Evolutionary conservation across 35 echinoderm and acorn worm genomes (phyloP), one percentile per base, ranked within the genome.

Genomic region (Diadema setosum): DNA sequence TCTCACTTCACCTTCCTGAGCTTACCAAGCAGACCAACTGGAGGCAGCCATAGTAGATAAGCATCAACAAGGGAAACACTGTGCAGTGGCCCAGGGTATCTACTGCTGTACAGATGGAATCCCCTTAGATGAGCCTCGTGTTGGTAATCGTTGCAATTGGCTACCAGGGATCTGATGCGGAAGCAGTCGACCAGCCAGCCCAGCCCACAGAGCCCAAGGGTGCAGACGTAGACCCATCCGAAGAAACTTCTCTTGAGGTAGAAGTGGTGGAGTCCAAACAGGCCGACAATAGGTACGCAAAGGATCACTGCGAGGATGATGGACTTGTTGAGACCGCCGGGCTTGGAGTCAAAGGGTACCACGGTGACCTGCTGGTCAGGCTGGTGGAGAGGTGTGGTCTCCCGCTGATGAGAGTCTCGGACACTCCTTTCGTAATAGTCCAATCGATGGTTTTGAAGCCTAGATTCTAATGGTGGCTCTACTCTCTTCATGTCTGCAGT

Each of bases 211-310:
- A 78, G 14, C 17, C 83, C 83, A 24, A 87, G 16, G 20, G 85
- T 93, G 46, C 73, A 93, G 35, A 58, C 17, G 46, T 93, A 93
- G 36, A 83, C 40, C 26, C 44, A 37, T 27, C 91, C 91, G 39
- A 93, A 93, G 24, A 58, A 76, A 36, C 33, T 58, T 27, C 86
- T 40, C 3, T 83, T 63, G 8, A 93, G 85, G 45, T 93, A 93
- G 78, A 93, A 93, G 42, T 93, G 91, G 78, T 93, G 91, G 0
- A 88, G 55, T 49, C 91, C 91, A 15, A 90, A 36, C 24, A 90
- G n/a, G 15, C 80, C 88, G 2, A 84, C 30, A 0, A 78, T 78
- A 9, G 80, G 80, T 8, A 90, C 5, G 18, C 80, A 58, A 6
- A 90, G 61, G 12, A 84, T 46, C 27, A 61, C 52, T 18, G 83